A percentile compares a stretch with the other conserved stretches of the same genome.
phyloP scores from a whole-genome alignment of 37 sponge, comb jelly and placozoan species.

The Geodia barretti region DNA sequence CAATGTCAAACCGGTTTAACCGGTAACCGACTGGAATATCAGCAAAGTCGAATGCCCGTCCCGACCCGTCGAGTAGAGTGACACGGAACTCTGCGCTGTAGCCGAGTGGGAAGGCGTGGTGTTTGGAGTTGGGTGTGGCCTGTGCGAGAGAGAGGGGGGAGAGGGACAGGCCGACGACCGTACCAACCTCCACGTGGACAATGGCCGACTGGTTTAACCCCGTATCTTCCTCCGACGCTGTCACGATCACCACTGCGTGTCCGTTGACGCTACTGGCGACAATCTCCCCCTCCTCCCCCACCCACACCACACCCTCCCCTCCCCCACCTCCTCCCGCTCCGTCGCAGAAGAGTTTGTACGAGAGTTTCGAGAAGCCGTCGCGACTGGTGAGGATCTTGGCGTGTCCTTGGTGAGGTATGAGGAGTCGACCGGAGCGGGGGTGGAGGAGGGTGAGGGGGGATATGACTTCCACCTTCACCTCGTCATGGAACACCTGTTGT shows the following conservation, averaged over 20 bases:
- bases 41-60: slow-evolving; percentile 68
- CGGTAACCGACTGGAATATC: slow-evolving; percentile 43
- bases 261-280: slow-evolving; percentile 57
- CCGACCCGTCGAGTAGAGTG: slow-evolving; percentile 71
- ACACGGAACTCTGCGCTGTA: slow-evolving; percentile 71
- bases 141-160: slow-evolving; percentile 53
- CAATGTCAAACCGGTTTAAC: slow-evolving; percentile 69
- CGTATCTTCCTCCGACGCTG: slow-evolving; percentile 43
- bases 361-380: slow-evolving; percentile 55
- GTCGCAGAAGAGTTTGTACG: slow-evolving; percentile 47
- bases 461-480: slow-evolving; percentile 58
- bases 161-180: slow-evolving; percentile 60
- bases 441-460: slow-evolving; percentile 47
- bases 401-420: slow-evolving; percentile 71
- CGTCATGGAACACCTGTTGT: slow-evolving; percentile 65
- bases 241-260: slow-evolving; percentile 83
- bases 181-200: slow-evolving; percentile 80
- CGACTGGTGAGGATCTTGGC: slow-evolving; percentile 72
- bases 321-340: neutral
- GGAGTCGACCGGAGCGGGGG: slow-evolving; percentile 61
- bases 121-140: slow-evolving; percentile 60
- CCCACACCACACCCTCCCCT: slow-evolving; percentile 7
- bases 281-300: slow-evolving; percentile 51
- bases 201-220: slow-evolving; percentile 77
- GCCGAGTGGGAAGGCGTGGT: slow-evolving; percentile 88